Base-by-base conservation (phyloP, 64 coral and sea anemone genomes). In the Porites australiensis region DNA sequence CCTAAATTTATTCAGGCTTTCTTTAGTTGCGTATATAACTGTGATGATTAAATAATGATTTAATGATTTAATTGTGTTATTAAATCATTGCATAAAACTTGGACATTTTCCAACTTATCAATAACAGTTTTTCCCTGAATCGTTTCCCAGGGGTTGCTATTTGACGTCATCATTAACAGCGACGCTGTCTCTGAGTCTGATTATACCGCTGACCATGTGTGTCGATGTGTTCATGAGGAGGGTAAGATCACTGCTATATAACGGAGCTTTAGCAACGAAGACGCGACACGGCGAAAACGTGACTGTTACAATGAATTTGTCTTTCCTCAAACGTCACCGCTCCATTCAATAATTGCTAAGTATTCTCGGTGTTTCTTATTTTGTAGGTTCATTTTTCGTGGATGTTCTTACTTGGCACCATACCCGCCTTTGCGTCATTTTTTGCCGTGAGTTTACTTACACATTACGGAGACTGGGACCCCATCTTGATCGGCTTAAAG, bases 401-500 rank as follows among this genome's bases (percentile, higher is more conserved):
- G 91, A 87, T 98, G 90, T 98, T 98, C 54, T 88, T 94, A 10
- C 44, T 90, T n/a, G 97, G 97, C 44, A 85, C 97, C 8, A 55
- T 98, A 19, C 97, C 97, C 14, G 83, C 90, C 5, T 95, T 98
- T 57, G 80, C 61, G 57, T 96, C 97, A 52, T 98, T 98, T 85
- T 96, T 98, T 79, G 90, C 88, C 23, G 94, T 98, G 4, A 96
- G 90, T 67, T 50, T 90, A 15, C 90, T 98, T n/a, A 79, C 94
- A 58, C 97, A 98, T 87, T 98, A 98, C 68, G 63, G 87, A 45
- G 88, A 96, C 71, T 98, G 97, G 97, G 97, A 98, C 87, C 97
- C 97, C 61, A 88, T 96, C 2, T 94, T 90, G 90, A 63, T 87
- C 48, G 74, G 75, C 44, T 21, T 96, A 3, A 87, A 79, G 60